Conservation (phyloP, 2,888 invertebrate species). For the Stramonita haemastoma region DNA sequence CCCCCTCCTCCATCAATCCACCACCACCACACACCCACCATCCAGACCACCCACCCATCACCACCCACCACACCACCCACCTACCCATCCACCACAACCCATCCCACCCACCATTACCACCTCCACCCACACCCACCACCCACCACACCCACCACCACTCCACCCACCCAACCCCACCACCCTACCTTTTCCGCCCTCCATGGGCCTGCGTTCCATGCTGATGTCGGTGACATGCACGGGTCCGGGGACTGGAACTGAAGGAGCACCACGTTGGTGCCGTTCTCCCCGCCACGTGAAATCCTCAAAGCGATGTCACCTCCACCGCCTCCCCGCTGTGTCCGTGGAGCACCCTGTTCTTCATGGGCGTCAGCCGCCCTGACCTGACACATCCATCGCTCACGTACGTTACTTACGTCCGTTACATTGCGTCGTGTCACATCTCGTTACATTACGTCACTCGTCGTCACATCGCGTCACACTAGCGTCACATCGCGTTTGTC, state of each 20-base stretch:
- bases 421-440: too few relatives aligned
- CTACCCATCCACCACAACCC: background rate
- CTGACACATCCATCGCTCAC: conserved; percentile 27
- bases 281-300: conserved; percentile 59
- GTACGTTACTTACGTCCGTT: too few relatives aligned
- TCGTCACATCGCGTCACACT: background rate
- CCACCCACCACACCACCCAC: background rate
- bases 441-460: too few relatives aligned
- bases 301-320: conserved; percentile 49
- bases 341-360: conserved; percentile 35
- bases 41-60: background rate
- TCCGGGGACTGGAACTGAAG: conserved; percentile 47
- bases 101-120: too few relatives aligned
- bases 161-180: background rate
- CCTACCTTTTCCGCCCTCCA: conserved; percentile 48
- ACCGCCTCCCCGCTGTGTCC: conserved; percentile 12
- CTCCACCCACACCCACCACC: background rate
- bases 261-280: conserved; percentile 50
- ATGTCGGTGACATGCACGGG: conserved; percentile 49
- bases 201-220: conserved; percentile 51
- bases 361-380: conserved; percentile 39
- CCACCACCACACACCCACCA: background rate
- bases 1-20: too few relatives aligned
- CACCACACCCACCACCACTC: too few relatives aligned
- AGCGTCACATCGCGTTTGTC: too few relatives aligned